Conservation (phyloP, 2,888 invertebrate genomes). For the Conus canariensis region DNA sequence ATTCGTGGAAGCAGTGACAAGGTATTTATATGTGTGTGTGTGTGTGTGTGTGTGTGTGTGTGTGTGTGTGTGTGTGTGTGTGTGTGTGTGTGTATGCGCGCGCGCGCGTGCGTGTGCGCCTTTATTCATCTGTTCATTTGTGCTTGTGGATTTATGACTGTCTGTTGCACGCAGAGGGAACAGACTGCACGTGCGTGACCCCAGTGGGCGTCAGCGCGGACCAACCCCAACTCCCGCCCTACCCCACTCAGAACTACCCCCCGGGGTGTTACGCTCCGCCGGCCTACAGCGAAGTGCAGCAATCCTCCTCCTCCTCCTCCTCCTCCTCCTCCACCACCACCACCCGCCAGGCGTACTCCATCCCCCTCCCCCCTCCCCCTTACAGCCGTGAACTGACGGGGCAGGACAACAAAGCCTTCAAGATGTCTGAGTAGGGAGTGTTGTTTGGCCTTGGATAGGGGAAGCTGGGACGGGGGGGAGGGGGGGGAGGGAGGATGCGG, state of each 20-base stretch:
- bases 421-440: not conserved
- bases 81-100: not conserved
- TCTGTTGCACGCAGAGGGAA: not conserved
- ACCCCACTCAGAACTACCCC: conserved; percentile 15
- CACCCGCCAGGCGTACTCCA: not conserved
- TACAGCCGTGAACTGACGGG: not conserved
- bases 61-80: conserved; percentile 18
- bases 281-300: not conserved
- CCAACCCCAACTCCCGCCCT: not conserved
- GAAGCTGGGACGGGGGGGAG: too few species aligned
- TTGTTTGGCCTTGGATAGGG: too few species aligned
- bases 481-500: too few species aligned
- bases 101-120: not conserved
- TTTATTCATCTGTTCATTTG: not conserved
- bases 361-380: not conserved
- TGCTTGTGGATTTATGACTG: not conserved
- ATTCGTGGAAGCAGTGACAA: too few species aligned
- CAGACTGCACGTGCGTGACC: not conserved
- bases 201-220: not conserved
- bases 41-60: not conserved
- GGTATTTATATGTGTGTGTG: too few species aligned
- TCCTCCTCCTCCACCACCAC: not conserved
- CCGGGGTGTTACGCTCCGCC: conserved; percentile 14
- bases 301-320: not conserved
- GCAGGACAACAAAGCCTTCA: not conserved